These are phyloP conservation scores for Climacteris rufus DNA, from an alignment of 2,113 vertebrate genomes.

Conservation along the genomic window DNA sequence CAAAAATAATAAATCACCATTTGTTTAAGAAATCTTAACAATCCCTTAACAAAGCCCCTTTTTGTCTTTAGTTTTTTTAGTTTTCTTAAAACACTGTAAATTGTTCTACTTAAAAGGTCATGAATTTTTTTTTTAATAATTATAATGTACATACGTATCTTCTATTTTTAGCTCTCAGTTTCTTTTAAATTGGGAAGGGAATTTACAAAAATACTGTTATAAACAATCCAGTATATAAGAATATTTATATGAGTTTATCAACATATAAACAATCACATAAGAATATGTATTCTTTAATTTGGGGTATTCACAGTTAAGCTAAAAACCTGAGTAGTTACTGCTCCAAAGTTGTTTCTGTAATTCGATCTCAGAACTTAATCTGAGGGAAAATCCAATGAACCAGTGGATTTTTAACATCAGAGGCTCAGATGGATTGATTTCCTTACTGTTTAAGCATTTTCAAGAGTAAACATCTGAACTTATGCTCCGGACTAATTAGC, in stretches of 20 bases:
- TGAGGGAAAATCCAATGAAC: not conserved
- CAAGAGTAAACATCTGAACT: not conserved
- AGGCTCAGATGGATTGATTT: not conserved
- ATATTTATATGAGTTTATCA: not conserved
- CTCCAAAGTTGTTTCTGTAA: not conserved
- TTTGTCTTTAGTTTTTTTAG: rapidly evolving
- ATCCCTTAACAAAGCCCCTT: too few species aligned
- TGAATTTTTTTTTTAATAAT: not conserved
- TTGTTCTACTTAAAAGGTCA: not conserved
- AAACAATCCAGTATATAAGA: not conserved
- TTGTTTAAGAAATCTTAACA: not conserved
- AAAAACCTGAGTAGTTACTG: not conserved
- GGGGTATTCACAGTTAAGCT: not conserved
- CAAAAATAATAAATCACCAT: not conserved
- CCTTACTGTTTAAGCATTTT: not conserved
- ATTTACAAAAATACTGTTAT: not conserved
- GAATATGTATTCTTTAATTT: not conserved
- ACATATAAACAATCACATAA: not conserved
- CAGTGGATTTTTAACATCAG: not conserved
- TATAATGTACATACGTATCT: not conserved
- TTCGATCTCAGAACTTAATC: not conserved
- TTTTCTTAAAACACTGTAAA: not conserved
- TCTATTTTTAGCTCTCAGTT: not conserved
- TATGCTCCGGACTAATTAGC: not conserved
- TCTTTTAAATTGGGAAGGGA: not conserved